Evolutionary conservation across 2,113 vertebrate species (phyloP), one percentile per base, ranked within the genome.

Genomic region (Zingel zingel): DNA sequence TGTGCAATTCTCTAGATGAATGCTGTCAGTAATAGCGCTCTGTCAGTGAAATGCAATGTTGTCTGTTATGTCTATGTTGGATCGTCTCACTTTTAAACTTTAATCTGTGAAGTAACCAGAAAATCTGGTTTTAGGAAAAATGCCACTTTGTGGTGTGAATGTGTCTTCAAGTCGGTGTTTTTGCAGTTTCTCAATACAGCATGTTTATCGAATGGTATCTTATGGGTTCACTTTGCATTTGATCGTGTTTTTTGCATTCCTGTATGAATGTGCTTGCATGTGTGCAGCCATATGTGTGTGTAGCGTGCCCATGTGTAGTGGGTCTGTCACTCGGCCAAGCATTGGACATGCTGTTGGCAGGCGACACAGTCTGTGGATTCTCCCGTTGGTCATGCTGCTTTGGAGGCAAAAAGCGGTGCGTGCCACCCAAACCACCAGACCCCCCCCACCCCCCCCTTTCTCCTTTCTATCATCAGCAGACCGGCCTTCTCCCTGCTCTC

Each of bases 391-490:
- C 62, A n/a, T 65, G 58, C 65, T 72, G 80, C 84, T 87, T 79
- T 68, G 67, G 76, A 88, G 59, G 79, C 82, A 84, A 82, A 83
- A 77, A 89, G 85, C 48, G 67, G 75, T 90, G 89, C 90, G 81
- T 94, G 93, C 92, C 93, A 90, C 92, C 83, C 89, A 91, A 91
- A 94, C 88, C 92, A 87, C 91, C 92, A 77, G 33, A 6, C 43
- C 75, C 45, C 57, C 6, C 43, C 75, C 45, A 54, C 6, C 18
- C 59, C 0, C 36, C 39, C 67, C 30, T 47, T 9, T 0, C 48
- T 19, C 12, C 70, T 62, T 87, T 90, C 93, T 63, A 84, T 91
- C 93, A 93, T 91, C 93, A 83, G 74, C 73, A 64, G 51, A 65
- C 61, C 78, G 76, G 75, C 81, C 88, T 74, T 74, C 84, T 91